Conservation (phyloP, 2,113 vertebrate species). For the Dasypus novemcinctus region DNA sequence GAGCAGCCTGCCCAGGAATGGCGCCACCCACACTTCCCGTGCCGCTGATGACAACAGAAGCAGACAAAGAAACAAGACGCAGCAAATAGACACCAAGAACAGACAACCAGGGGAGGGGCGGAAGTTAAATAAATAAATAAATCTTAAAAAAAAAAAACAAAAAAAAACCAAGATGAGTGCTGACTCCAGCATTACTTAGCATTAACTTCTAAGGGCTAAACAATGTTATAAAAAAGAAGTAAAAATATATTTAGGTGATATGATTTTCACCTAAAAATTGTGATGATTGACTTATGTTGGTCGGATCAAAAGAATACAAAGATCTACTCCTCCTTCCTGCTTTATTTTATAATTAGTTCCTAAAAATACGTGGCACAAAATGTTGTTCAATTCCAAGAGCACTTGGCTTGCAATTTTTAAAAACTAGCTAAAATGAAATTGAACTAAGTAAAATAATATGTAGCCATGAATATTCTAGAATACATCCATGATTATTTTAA, state of each 20-base stretch:
- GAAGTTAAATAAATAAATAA: no score
- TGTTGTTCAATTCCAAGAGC: not conserved
- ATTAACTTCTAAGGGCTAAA: not conserved
- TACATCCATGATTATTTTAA: not conserved
- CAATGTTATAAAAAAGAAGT: not conserved
- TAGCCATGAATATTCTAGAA: not conserved
- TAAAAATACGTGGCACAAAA: slow-evolving; percentile 6
- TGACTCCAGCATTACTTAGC: not conserved
- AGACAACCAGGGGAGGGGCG: no score
- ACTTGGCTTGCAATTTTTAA: not conserved
- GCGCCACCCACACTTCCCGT: no score
- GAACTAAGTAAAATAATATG: not conserved
- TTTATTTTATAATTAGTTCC: slow-evolving; percentile 38
- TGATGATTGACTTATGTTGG: not conserved
- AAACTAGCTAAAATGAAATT: slow-evolving; percentile 34
- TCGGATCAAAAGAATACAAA: not conserved
- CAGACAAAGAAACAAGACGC: no score
- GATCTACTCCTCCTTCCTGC: not conserved
- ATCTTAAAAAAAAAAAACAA: no score
- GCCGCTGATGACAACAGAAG: no score
- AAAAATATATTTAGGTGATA: not conserved
- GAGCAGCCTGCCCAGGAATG: no score
- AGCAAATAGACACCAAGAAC: no score
- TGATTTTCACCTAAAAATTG: not conserved
- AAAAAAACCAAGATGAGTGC: no score